A percentile compares a stretch with the other conserved stretches of the same genome.
These are phyloP conservation scores for Zapornia atra DNA, from an alignment of 2,113 vertebrate species.

Conservation along the genomic window DNA sequence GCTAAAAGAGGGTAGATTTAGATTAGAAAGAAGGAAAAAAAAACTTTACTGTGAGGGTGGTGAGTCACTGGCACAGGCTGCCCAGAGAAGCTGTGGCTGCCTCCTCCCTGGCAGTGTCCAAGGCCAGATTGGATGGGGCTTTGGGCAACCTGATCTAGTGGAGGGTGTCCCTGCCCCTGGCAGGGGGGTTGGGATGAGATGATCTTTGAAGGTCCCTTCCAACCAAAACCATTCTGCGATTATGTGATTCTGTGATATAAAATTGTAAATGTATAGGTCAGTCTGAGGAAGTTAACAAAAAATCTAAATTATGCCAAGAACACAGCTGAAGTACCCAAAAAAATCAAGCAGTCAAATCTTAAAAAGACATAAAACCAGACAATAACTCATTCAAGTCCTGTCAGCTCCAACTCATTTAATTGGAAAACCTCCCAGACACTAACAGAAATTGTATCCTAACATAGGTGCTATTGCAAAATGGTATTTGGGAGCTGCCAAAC, in stretches of 20 bases:
- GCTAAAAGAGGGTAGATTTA: no score
- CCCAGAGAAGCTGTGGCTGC: no score
- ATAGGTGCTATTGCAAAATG: neutral
- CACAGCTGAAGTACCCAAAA: constrained; percentile 1
- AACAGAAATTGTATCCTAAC: neutral
- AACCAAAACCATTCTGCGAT: no score
- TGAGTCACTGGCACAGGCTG: no score
- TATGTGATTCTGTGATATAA: neutral
- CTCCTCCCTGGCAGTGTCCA: no score
- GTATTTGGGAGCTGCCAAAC: constrained; percentile 22
- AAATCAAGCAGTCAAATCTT: neutral
- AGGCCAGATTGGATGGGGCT: no score
- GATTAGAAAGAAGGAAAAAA: no score
- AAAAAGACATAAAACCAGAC: neutral
- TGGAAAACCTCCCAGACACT: constrained; percentile 28
- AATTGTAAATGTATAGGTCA: neutral
- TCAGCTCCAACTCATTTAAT: neutral
- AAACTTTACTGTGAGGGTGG: no score
- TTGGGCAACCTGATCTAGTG: no score
- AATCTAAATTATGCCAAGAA: neutral
- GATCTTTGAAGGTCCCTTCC: no score
- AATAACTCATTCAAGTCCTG: constrained; percentile 18
- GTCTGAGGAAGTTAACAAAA: neutral
- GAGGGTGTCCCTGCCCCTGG: no score
- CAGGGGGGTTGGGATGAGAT: no score